phyloP scores from a whole-genome alignment of 2,888 invertebrate genomes.

The Subacronicta megacephala region DNA sequence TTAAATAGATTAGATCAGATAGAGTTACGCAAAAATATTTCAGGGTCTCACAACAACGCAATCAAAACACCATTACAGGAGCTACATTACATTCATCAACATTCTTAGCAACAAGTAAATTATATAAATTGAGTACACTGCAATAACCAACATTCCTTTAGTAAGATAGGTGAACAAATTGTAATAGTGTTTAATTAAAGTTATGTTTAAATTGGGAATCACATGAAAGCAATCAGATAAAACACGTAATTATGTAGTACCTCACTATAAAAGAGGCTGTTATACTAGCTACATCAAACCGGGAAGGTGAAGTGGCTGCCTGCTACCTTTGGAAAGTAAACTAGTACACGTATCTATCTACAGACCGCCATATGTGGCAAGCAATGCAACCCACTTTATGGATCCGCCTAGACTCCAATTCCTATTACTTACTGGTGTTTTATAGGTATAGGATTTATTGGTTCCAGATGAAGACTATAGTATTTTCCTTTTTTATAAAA shows the following conservation, averaged over 20 bases:
- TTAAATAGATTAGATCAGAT: too few species aligned
- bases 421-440: slow-evolving; percentile 15
- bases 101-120: slow-evolving; percentile 21
- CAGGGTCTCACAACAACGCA: too few species aligned
- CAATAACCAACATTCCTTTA: slow-evolving; percentile 6
- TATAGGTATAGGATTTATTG: slow-evolving; percentile 1
- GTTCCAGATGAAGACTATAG: too few species aligned
- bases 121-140: slow-evolving; percentile 12
- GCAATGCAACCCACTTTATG: slow-evolving; percentile 26
- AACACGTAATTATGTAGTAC: slow-evolving; percentile 14
- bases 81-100: too few species aligned
- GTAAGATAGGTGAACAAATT: slow-evolving; percentile 8
- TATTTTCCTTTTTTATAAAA: too few species aligned
- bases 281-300: slow-evolving; percentile 53
- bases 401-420: slow-evolving; percentile 22
- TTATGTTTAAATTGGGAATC: too few species aligned
- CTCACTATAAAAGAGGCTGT: slow-evolving; percentile 33
- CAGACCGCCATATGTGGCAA: slow-evolving; percentile 27
- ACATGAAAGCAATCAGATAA: background rate
- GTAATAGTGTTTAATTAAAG: slow-evolving; percentile 15
- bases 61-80: too few species aligned
- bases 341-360: slow-evolving; percentile 19
- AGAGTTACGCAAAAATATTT: too few species aligned
- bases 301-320: slow-evolving; percentile 41
- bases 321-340: slow-evolving; percentile 30